Conservation (phyloP, 2,797 vertebrate genomes). For the Pogoniulus pusillus region DNA sequence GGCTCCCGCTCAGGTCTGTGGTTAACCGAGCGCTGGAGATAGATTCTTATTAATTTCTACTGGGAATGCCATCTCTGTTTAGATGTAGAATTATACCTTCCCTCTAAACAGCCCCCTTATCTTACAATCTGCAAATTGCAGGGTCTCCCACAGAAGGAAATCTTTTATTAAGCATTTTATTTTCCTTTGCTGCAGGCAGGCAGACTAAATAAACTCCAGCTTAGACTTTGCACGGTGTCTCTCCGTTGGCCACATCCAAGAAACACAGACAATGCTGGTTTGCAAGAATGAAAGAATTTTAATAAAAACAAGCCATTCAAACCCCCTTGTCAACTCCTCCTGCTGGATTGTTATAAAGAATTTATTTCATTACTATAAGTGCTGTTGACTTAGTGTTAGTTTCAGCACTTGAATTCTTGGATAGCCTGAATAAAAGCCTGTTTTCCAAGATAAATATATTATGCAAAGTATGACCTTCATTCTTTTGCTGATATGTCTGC, state of each 20-base stretch:
- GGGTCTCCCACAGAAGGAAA: conserved; percentile 81
- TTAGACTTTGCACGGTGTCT: conserved; percentile 76
- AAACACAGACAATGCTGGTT: conserved; percentile 82
- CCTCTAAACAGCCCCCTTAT: conserved; percentile 59
- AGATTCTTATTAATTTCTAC: conserved; percentile 46
- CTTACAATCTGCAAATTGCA: conserved; percentile 73
- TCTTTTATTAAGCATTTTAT: conserved; percentile 84
- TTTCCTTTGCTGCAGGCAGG: conserved; percentile 79
- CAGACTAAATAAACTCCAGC: conserved; percentile 83
- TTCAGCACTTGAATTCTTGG: conserved; percentile 83
- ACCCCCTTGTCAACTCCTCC: conserved; percentile 70
- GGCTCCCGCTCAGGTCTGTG: conserved; percentile 60
- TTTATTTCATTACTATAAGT: conserved; percentile 82
- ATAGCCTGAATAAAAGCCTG: conserved; percentile 73
- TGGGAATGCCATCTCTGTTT: conserved; percentile 50
- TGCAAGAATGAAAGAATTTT: conserved; percentile 85
- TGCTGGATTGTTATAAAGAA: conserved; percentile 78
- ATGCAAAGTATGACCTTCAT: conserved; percentile 75
- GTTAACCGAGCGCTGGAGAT: conserved; percentile 65
- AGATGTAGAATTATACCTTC: conserved; percentile 57
- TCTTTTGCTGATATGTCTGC: conserved; percentile 67
- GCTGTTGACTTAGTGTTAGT: conserved; percentile 84
- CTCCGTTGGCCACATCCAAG: conserved; percentile 78
- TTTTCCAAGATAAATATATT: conserved; percentile 82
- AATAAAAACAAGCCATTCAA: conserved; percentile 85